Percentiles rank a stretch among this genome's conserved stretches.
These are phyloP conservation scores for Seriola quinqueradiata DNA, from an alignment of 2,113 vertebrate genomes.

Conservation along the genomic window DNA sequence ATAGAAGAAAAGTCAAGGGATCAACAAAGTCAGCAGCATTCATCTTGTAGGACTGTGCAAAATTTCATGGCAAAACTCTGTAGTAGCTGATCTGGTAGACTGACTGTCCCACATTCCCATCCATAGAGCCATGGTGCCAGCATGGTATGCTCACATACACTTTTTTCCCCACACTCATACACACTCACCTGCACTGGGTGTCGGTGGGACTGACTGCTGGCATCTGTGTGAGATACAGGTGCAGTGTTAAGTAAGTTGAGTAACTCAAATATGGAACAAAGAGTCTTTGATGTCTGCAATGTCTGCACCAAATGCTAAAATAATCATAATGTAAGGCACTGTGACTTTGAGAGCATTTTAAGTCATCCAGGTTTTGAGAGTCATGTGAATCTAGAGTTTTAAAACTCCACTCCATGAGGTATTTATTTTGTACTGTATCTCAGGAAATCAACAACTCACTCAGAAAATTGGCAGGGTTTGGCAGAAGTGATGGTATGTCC, in stretches of 20 bases:
- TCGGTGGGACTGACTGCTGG: rapidly evolving
- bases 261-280: conserved; percentile 22
- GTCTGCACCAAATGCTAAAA: neutral
- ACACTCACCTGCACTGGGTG: conserved; percentile 41
- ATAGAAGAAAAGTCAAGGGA: neutral
- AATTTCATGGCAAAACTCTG: neutral
- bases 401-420: neutral
- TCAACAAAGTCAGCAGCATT: neutral
- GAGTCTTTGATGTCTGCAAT: neutral
- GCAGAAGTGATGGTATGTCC: conserved; percentile 9
- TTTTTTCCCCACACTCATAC: neutral
- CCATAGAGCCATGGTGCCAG: no score
- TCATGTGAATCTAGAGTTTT: neutral
- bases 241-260: neutral
- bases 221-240: conserved; percentile 55
- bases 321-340: neutral
- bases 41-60: no score
- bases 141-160: neutral
- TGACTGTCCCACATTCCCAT: no score
- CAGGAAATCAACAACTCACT: conserved; percentile 56
- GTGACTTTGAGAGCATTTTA: neutral
- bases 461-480: conserved; percentile 23
- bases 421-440: neutral
- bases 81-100: no score
- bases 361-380: neutral